Evolutionary conservation across 2,113 vertebrate genomes (phyloP), one percentile per base, ranked within the genome.

Genomic region (Seriola rivoliana): DNA sequence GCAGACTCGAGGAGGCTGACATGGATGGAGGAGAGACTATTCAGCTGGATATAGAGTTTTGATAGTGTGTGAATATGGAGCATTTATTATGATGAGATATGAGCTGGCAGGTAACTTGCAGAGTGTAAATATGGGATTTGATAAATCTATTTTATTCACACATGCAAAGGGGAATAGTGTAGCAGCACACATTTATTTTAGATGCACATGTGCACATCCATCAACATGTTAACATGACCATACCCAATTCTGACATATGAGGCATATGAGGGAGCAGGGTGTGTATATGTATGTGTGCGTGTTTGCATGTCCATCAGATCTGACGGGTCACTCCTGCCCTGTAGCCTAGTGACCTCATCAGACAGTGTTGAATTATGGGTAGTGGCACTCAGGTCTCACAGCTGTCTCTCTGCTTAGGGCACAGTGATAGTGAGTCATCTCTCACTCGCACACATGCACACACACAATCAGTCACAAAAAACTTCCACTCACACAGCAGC

Each of bases 281-380:
- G 55, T 80, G 73, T 62, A 32, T 59, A 25, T 76, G 78, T 60
- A 52, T 48, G 48, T 38, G 38, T 38, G 38, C 8, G 5, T 38
- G 40, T 42, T 9, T 42, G 40, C 60, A 62, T 57, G 44, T 44
- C 54, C n/a, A 3, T 76, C n/a, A 69, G n/a, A 81, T 60, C 44
- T 12, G 7, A 77, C 58, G 82, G 88, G 90, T 93, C 88, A 88
- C 52, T 73, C 14, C 38, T 74, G 71, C 86, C 88, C 78, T 23
- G 52, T 81, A 65, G 85, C 82, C 81, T 7, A 4, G 34, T 88
- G 84, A 88, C 90, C 89, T 84, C 88, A 88, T 93, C 91, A 81
- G 62, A 86, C 82, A 85, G 12, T 32, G 59, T 13, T 86, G 91
- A 82, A 92, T 93, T 89, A 88, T 94, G 92, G 90, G 86, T 92